A percentile compares a stretch with the other conserved stretches of the same genome.
Evolutionary conservation across 2,797 vertebrate genomes (phyloP).

Genomic region (Anguilla obscura): DNA sequence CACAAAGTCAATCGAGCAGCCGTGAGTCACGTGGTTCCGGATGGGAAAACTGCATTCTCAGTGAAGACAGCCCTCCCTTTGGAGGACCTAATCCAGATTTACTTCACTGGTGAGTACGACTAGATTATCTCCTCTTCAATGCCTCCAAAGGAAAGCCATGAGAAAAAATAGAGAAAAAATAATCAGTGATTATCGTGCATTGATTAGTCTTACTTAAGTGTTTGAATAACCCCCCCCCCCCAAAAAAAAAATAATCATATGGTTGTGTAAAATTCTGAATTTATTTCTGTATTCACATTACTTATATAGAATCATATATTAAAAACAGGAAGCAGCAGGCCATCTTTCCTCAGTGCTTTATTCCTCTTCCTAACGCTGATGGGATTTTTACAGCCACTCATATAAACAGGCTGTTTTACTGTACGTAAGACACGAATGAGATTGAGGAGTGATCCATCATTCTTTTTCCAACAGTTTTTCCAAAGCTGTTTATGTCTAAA

Average conservation of each 20-base stretch:
- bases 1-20: not conserved
- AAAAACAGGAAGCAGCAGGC: not conserved
- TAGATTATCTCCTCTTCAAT: not conserved
- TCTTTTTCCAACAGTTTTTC: not conserved
- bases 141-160: not conserved
- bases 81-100: not conserved
- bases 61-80: not conserved
- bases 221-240: not conserved
- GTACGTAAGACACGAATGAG: not conserved
- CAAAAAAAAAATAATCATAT: too few species aligned
- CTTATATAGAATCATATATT: not conserved
- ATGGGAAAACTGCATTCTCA: not conserved
- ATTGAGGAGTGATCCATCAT: not conserved
- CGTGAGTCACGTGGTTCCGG: not conserved
- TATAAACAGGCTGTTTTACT: not conserved
- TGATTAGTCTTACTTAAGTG: not conserved
- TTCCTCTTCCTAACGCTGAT: not conserved
- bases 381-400: not conserved
- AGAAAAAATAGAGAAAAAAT: not conserved
- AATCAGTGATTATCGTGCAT: not conserved
- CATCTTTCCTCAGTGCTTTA: not conserved
- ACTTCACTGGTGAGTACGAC: not conserved
- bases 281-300: not conserved
- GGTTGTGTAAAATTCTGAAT: not conserved
- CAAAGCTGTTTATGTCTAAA: not conserved